Conservation (phyloP, 2,888 invertebrate genomes). For the Bibio marci region DNA sequence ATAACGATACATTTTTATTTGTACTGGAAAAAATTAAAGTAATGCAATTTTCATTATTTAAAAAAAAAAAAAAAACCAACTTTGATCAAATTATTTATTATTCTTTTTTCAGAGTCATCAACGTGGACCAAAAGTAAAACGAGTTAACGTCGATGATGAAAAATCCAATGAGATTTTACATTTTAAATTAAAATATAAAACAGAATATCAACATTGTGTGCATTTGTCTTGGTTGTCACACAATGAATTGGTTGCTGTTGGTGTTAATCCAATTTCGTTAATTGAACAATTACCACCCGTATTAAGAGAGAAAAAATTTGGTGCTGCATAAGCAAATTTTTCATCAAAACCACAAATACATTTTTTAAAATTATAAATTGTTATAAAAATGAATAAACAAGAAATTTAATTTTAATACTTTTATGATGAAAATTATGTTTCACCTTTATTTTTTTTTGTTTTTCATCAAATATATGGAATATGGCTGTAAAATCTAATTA, state of each 20-base stretch:
- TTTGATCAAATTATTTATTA: neutral
- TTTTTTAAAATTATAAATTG: too few species aligned
- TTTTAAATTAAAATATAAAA: neutral
- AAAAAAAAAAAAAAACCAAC: too few species aligned
- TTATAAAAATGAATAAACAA: too few species aligned
- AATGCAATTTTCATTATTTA: too few species aligned
- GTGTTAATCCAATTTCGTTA: constrained; percentile 53
- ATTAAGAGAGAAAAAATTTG: constrained; percentile 47
- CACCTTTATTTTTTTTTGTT: too few species aligned
- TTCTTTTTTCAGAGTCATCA: neutral
- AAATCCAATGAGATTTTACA: constrained; percentile 10
- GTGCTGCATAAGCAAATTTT: constrained; percentile 27
- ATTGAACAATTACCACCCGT: constrained; percentile 54
- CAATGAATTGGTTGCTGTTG: constrained; percentile 59
- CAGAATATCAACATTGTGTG: constrained; percentile 45
- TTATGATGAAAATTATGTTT: too few species aligned
- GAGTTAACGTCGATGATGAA: neutral
- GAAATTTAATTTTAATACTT: too few species aligned
- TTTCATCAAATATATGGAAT: too few species aligned
- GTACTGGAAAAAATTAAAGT: constrained; percentile 22
- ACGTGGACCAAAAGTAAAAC: neutral
- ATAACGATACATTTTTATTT: constrained; percentile 44
- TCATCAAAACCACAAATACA: too few species aligned
- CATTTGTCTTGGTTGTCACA: constrained; percentile 48
- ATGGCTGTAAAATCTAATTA: too few species aligned